Percentiles rank a stretch among this genome's conserved stretches.
These are phyloP conservation scores for Turritopsis rubra DNA, from an alignment of 30 jellyfish, hydroid and myxozoan genomes.

Conservation along the genomic window DNA sequence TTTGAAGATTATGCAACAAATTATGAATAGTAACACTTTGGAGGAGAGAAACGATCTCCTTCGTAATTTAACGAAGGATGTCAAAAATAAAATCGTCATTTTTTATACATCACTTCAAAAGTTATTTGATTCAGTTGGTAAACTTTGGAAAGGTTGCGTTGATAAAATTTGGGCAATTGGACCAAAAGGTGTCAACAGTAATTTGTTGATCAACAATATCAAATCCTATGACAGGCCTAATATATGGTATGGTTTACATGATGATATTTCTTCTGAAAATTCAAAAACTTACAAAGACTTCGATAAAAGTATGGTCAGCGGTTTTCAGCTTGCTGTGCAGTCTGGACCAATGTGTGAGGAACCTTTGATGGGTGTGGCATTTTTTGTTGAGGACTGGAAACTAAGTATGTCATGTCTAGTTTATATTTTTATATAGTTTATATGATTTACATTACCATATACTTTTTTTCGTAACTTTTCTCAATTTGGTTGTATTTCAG, in stretches of 20 bases:
- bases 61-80: constrained; percentile 30
- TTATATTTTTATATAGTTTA: too few species aligned
- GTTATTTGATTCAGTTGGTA: constrained; percentile 52
- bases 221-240: constrained; percentile 56
- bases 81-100: constrained; percentile 29
- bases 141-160: constrained; percentile 51
- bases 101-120: constrained; percentile 39
- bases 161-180: constrained; percentile 91
- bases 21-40: constrained; percentile 43
- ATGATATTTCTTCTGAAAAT: not conserved
- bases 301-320: constrained; percentile 90
- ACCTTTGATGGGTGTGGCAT: constrained; percentile 97
- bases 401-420: not conserved
- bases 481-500: too few species aligned
- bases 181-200: constrained; percentile 82
- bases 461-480: too few species aligned
- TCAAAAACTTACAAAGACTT: constrained; percentile 39
- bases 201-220: constrained; percentile 59
- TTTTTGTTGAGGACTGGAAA: constrained; percentile 76
- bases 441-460: too few species aligned
- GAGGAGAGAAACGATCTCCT: constrained; percentile 52
- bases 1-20: constrained; percentile 45
- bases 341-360: constrained; percentile 99
- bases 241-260: constrained; percentile 57
- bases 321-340: constrained; percentile 86